Base-by-base conservation (phyloP, 2,797 vertebrate species). In the Chrosomus eos region DNA sequence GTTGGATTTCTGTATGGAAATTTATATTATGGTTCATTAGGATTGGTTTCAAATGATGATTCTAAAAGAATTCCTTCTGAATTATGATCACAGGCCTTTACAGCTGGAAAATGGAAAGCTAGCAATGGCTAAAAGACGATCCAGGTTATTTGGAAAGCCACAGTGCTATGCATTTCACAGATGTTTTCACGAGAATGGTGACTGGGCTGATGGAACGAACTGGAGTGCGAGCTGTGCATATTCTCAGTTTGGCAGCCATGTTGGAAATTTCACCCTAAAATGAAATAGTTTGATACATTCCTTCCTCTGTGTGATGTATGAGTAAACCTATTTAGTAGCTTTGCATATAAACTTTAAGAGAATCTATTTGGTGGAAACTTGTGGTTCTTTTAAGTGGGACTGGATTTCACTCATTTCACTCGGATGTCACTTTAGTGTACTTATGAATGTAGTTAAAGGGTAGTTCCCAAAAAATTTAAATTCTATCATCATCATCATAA, bases 261-360 rank as follows among this genome's bases (percentile, higher is more conserved):
- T n/a, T 48, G 66, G 38, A 84, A 84, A 79, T 71, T 43, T 60
- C 3, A 58, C 28, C 82, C 53, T 84, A 62, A 33, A 73, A 73
- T 43, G 53, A 60, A 72, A 73, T 23, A 60, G 71, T 82, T 60
- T 31, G 38, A 66, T 66, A 73, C 55, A 53, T 85, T 72, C 55
- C 60, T 38, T 38, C 72, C 58, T 45, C 76, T 5, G 3, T 60
- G 74, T 73, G 26, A 64, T 48, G 76, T 8, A 48, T 33, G 76
- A 79, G 58, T 66, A 14, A 66, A 26, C 26, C 40, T 45, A 66
- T 79, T 79, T 48, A 64, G 76, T 64, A 60, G 58, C 21, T 79
- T 14, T 66, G 26, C 40, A 31, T 48, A 64, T 48, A 66, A 79
- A 66, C 58, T 79, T 64, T 8, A 48, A 45, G 21, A 48, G 10